Evolutionary conservation across 2,888 invertebrate genomes (phyloP).

Genomic region (Autographa gamma): DNA sequence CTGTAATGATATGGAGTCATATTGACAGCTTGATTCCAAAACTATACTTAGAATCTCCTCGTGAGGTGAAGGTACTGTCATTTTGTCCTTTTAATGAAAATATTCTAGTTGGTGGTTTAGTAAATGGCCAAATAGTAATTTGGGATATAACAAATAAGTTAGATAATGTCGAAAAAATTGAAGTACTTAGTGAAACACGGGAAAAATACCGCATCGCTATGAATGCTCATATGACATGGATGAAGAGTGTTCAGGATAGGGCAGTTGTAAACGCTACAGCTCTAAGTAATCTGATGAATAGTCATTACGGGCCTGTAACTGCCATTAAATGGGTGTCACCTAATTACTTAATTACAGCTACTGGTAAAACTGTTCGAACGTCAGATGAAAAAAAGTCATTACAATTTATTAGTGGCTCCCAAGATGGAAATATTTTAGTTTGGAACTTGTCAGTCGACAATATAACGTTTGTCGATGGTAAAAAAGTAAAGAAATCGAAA

Average conservation of each 20-base stretch:
- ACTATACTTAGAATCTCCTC: conserved; percentile 90
- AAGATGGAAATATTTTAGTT: conserved; percentile 91
- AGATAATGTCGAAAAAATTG: conserved; percentile 89
- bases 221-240: conserved; percentile 91
- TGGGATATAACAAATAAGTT: conserved; percentile 92
- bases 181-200: conserved; percentile 90
- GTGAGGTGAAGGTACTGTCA: conserved; percentile 90
- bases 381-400: conserved; percentile 77
- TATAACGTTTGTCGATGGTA: conserved; percentile 71
- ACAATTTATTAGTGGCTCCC: conserved; percentile 91
- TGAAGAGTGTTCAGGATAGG: conserved; percentile 90
- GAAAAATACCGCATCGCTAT: conserved; percentile 90
- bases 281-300: conserved; percentile 89
- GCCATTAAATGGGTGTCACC: conserved; percentile 92
- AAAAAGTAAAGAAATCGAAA: conserved; percentile 80
- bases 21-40: conserved; percentile 91
- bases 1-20: conserved; percentile 93
- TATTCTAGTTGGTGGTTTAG: conserved; percentile 91
- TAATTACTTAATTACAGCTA: conserved; percentile 88
- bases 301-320: conserved; percentile 91
- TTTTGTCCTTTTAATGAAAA: conserved; percentile 92
- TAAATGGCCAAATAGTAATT: conserved; percentile 92
- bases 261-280: conserved; percentile 89
- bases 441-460: conserved; percentile 91
- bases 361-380: conserved; percentile 86